phyloP scores from a whole-genome alignment of 92 coral and sea anemone genomes.

The Heteractis magnifica region DNA sequence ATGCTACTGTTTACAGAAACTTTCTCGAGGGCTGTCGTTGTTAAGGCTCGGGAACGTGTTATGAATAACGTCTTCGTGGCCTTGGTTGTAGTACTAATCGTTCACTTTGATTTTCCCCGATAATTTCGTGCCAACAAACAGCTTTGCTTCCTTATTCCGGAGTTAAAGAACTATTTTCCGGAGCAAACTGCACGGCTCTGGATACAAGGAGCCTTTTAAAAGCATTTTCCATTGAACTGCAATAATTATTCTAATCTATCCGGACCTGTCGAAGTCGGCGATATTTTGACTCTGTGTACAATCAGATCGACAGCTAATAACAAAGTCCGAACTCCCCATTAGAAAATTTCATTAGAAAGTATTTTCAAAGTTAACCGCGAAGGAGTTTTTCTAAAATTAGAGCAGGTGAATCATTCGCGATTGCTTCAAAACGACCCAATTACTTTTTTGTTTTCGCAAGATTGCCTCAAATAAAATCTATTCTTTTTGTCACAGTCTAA shows the following conservation, averaged over 20 bases:
- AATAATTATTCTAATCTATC: background rate
- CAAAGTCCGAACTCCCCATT: background rate
- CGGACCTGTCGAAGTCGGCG: background rate
- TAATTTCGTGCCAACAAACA: background rate
- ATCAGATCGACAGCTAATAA: background rate
- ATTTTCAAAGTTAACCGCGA: constrained; percentile 3
- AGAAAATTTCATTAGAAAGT: background rate
- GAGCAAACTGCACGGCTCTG: background rate
- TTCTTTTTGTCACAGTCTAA: too few relatives aligned
- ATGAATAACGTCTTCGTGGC: background rate
- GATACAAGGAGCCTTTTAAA: background rate
- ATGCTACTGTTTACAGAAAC: background rate
- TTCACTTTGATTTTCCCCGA: background rate
- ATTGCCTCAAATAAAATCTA: too few relatives aligned
- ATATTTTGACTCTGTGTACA: background rate
- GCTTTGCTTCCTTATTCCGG: background rate
- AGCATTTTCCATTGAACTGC: background rate
- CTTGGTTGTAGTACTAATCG: background rate
- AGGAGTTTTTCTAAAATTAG: background rate
- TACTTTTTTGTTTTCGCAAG: background rate
- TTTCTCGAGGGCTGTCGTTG: background rate
- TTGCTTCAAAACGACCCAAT: background rate
- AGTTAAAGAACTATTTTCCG: background rate
- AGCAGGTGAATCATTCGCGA: background rate
- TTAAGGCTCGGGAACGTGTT: background rate